These are phyloP conservation scores for Sandelia bainsii DNA, from an alignment of 2,797 vertebrate species.

Conservation along the genomic window DNA sequence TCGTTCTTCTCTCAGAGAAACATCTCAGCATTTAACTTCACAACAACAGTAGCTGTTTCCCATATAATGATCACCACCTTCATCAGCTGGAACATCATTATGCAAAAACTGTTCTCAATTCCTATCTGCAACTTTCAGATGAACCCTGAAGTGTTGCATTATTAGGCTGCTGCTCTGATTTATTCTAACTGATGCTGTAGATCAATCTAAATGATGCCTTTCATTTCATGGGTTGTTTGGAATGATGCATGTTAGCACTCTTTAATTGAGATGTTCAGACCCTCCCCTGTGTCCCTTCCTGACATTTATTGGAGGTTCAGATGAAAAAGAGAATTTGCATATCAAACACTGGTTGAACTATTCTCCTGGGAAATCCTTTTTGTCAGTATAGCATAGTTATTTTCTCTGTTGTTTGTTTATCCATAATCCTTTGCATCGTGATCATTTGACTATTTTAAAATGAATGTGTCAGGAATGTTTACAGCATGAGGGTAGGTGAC, in stretches of 20 bases:
- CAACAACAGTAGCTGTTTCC: slow-evolving; percentile 22
- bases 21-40: slow-evolving; percentile 24
- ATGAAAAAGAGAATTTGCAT: slow-evolving; percentile 79
- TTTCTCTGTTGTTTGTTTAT: slow-evolving; percentile 69
- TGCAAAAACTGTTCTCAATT: slow-evolving; percentile 52
- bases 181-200: slow-evolving; percentile 74
- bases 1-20: slow-evolving; percentile 24
- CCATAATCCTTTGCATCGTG: slow-evolving; percentile 50
- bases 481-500: slow-evolving; percentile 14
- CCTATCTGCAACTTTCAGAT: slow-evolving; percentile 53
- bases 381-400: slow-evolving; percentile 37
- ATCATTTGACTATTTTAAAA: slow-evolving; percentile 72
- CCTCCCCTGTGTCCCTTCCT: slow-evolving; percentile 66
- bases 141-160: slow-evolving; percentile 57
- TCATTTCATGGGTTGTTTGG: slow-evolving; percentile 77
- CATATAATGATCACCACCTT: slow-evolving; percentile 40
- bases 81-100: slow-evolving; percentile 53
- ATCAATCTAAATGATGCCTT: slow-evolving; percentile 79
- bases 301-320: slow-evolving; percentile 72
- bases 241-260: slow-evolving; percentile 67
- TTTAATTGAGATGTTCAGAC: slow-evolving; percentile 80
- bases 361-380: slow-evolving; percentile 59
- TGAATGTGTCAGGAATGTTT: slow-evolving; percentile 60
- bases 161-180: slow-evolving; percentile 64
- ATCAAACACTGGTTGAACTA: slow-evolving; percentile 78